A percentile compares a stretch with the other conserved stretches of the same genome.
Evolutionary conservation across 2,888 invertebrate genomes (phyloP).

Genomic region (Chaitophorus viminalis): DNA sequence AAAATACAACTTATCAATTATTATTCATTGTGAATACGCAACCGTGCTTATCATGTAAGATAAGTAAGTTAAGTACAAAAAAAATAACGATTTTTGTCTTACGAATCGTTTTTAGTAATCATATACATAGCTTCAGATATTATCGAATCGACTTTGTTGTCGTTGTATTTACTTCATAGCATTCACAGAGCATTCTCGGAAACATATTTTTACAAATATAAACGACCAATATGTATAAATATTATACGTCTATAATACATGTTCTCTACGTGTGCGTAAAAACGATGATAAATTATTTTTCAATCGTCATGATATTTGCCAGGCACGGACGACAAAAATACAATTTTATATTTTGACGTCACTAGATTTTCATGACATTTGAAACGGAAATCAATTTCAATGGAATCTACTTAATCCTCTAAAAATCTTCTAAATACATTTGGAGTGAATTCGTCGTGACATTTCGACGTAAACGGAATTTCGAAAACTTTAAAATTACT

Average conservation of each 20-base stretch:
- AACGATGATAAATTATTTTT: conserved; percentile 4
- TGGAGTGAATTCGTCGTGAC: background rate
- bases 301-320: background rate
- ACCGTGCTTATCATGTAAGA: no score
- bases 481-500: background rate
- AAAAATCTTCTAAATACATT: background rate
- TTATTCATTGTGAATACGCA: no score
- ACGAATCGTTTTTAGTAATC: background rate
- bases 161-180: background rate
- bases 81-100: background rate
- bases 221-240: background rate
- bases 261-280: no score
- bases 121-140: background rate
- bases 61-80: background rate
- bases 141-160: background rate
- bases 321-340: background rate
- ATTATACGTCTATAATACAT: background rate
- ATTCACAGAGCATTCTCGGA: background rate
- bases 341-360: background rate
- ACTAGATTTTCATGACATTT: background rate
- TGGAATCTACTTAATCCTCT: background rate
- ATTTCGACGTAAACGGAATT: background rate
- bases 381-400: background rate
- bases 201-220: background rate
- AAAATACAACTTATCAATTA: no score